Conservation (phyloP, 2,113 vertebrate genomes). For the Halcyon senegalensis region DNA sequence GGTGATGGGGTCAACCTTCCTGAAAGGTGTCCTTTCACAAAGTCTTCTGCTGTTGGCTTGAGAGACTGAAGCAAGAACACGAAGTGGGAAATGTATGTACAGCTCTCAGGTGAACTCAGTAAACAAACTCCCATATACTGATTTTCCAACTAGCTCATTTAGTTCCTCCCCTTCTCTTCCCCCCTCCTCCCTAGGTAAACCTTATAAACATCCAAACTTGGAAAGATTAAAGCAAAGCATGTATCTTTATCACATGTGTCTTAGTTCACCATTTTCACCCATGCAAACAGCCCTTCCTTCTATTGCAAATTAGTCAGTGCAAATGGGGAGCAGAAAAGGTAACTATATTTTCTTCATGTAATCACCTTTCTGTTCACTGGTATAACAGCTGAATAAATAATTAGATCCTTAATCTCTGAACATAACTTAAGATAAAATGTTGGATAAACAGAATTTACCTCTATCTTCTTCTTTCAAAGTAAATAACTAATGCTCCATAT, state of each 20-base stretch:
- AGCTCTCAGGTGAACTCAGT: not conserved
- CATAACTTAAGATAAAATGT: not conserved
- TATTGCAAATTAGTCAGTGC: not conserved
- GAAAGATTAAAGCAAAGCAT: slow-evolving; percentile 16
- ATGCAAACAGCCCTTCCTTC: not conserved
- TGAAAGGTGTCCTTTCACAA: not conserved
- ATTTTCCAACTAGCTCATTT: not conserved
- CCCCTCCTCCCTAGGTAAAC: not conserved
- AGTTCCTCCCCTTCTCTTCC: not conserved
- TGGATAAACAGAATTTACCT: not conserved
- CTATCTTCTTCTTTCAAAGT: not conserved
- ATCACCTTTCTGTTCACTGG: not conserved
- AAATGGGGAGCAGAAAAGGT: not conserved
- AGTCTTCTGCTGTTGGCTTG: not conserved
- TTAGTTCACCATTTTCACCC: not conserved
- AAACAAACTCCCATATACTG: not conserved
- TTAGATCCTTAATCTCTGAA: not conserved
- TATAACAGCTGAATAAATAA: not conserved
- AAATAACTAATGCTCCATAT: not conserved
- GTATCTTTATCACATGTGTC: not conserved
- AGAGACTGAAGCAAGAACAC: not conserved
- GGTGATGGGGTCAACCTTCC: not conserved
- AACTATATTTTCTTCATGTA: not conserved
- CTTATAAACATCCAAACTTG: not conserved
- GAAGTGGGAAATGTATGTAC: not conserved